Evolutionary conservation across 2,888 invertebrate species (phyloP), one percentile per base, ranked within the genome.

Genomic region (Orthosia incerta): DNA sequence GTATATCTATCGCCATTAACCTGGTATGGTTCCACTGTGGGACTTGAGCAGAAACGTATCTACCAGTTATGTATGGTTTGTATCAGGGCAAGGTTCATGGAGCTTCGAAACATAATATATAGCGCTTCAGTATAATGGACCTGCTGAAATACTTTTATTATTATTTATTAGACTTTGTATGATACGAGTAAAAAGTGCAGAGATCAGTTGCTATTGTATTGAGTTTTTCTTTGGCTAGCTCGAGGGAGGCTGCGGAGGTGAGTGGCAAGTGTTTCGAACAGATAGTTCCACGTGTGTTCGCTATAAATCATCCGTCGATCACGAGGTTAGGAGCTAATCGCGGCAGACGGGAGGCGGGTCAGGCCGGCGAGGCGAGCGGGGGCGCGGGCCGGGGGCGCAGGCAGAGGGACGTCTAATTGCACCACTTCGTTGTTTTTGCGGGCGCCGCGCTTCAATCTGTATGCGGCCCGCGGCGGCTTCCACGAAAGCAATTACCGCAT

Each of bases 401-500:
- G 45, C 39, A 57, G 63, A 60, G 75, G 76, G 86, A 86, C 77
- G 73, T 91, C 90, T 93, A 93, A 93, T 94, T 93, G 91, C 93
- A 77, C 83, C 78, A 86, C 81, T 82, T 64, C 82, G 85, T 82
- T 76, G 91, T 93, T 94, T 93, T 93, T 93, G 93, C 92, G 89
- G 87, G 85, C 86, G 84, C 83, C 82, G 84, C 87, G 90, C 87
- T 86, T 89, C 91, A 93, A 94, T 94, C 94, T 93, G 94, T 93
- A 93, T 93, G 93, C 93, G 90, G 89, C 86, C 84, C 86, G 88
- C 88, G 89, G 89, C 85, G 73, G 80, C 60, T 95, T 95, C 95
- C 93, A 91, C 94, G 95, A 95, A 95, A 87, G 91, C 94, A 94
- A 95, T 95, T 95, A 95, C 92, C 88, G 94, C 94, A 92, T 93